These are phyloP conservation scores for Strigops habroptila DNA, from an alignment of 2,113 vertebrate species.

Conservation along the genomic window DNA sequence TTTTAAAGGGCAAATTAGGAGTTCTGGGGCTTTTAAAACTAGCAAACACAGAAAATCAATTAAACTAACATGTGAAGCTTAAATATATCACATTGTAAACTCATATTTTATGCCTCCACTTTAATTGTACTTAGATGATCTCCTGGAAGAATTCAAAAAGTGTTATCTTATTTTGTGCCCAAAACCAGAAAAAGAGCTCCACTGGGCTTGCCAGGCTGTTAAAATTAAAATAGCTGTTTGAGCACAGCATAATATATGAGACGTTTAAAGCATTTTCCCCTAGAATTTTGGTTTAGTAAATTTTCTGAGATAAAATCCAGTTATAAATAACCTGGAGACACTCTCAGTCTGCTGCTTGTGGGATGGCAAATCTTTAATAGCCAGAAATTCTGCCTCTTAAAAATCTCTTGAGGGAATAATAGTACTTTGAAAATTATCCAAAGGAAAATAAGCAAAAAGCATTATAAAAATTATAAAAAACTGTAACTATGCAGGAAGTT, in stretches of 20 bases:
- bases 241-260: slow-evolving; percentile 77
- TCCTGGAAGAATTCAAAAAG: slow-evolving; percentile 73
- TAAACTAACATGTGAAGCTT: slow-evolving; percentile 67
- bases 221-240: slow-evolving; percentile 79
- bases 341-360: slow-evolving; percentile 70
- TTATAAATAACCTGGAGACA: slow-evolving; percentile 81
- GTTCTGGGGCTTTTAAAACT: slow-evolving; percentile 49
- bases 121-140: slow-evolving; percentile 71
- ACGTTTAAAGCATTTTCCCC: slow-evolving; percentile 77
- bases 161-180: slow-evolving; percentile 79
- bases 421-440: slow-evolving; percentile 80
- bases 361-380: slow-evolving; percentile 76
- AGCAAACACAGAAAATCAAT: slow-evolving; percentile 68
- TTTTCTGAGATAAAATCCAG: slow-evolving; percentile 83
- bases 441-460: slow-evolving; percentile 76
- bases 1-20: slow-evolving; percentile 57
- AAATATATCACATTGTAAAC: slow-evolving; percentile 65
- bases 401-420: slow-evolving; percentile 70
- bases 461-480: slow-evolving; percentile 76
- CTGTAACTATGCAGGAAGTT: slow-evolving; percentile 67
- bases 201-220: slow-evolving; percentile 75
- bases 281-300: slow-evolving; percentile 79
- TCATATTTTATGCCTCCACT: slow-evolving; percentile 72
- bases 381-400: slow-evolving; percentile 74
- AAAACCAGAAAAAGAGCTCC: slow-evolving; percentile 74